Base-by-base conservation (phyloP, 35 echinoderm and acorn worm genomes). In the Nesometra sesokonis region DNA sequence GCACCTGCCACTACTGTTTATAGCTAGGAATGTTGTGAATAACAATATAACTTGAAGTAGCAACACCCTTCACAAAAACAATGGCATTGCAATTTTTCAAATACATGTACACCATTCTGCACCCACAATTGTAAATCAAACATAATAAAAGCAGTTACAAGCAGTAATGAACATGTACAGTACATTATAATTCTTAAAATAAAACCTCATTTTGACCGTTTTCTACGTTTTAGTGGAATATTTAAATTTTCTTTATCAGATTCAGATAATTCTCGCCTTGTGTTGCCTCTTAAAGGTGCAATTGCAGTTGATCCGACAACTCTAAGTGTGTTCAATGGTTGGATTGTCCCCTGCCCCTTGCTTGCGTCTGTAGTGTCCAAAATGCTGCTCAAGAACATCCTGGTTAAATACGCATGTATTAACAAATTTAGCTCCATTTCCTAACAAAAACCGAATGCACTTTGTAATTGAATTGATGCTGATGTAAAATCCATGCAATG, bases 251-350 rank as follows among this genome's bases (percentile, higher is more conserved):
- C 80, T 82, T 82, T 35, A 17, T 82, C n/a, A 32, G 5, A 34
- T 32, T 32, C 35, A 82, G 80, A 23, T 15, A 35, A 3, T 15
- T 1, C 33, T 32, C 80, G 80, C 80, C 33, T 82, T 7, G 83
- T 84, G 31, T 84, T 84, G 21, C 83, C 83, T 46, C 83, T 37
- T 29, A 84, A 17, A 3, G 83, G 39, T 40, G 83, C 83, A 15
- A 84, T 9, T 30, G 83, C 83, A 2, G 35, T 3, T 29, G 83
- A 84, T 27, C 83, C 83, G 2, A 84, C 83, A 40, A 46, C 37
- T 11, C 83, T 37, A 30, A 84, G 34, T 38, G 83, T 40, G 8
- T 43, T 84, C 19, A 84, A 38, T 32, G 35, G 31, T 30, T 30
- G 77, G 77, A 78, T 78, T 78, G 77, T 32, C 77, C 4, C 38